These are phyloP conservation scores for Chelidonichthys spinosus DNA, from an alignment of 2,797 vertebrate genomes.

Conservation along the genomic window DNA sequence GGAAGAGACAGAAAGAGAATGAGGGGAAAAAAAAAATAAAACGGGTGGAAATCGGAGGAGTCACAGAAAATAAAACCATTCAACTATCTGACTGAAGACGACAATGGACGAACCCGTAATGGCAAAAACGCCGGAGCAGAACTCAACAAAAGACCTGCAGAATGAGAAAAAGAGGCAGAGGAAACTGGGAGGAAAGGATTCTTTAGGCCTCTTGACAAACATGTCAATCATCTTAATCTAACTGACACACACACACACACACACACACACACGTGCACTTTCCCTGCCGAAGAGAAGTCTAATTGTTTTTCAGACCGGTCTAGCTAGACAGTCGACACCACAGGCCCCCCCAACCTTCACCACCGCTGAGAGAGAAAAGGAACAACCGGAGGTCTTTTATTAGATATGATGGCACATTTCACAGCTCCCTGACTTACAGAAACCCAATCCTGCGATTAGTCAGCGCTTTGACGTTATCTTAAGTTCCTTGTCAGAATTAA, in stretches of 20 bases:
- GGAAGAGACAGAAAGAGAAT: constrained; percentile 66
- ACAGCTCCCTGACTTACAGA: constrained; percentile 85
- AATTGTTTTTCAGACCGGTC: constrained; percentile 76
- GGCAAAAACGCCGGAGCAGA: constrained; percentile 65
- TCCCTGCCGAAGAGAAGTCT: constrained; percentile 64
- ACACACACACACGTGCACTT: constrained; percentile 40
- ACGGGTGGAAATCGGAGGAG: constrained; percentile 67
- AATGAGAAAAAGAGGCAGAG: constrained; percentile 63
- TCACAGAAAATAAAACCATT: constrained; percentile 76
- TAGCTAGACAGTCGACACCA: constrained; percentile 65
- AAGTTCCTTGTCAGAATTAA: constrained; percentile 88
- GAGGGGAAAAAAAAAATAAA: constrained; percentile 57
- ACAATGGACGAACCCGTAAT: constrained; percentile 77
- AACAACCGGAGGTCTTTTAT: constrained; percentile 84
- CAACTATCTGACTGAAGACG: constrained; percentile 52
- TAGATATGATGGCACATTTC: constrained; percentile 86
- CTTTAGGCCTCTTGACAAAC: constrained; percentile 77
- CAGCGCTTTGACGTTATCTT: constrained; percentile 86
- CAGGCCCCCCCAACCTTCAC: constrained; percentile 52
- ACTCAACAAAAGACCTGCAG: constrained; percentile 70
- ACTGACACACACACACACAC: constrained; percentile 39
- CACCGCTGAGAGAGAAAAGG: constrained; percentile 68
- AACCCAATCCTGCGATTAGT: constrained; percentile 88
- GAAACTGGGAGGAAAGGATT: constrained; percentile 69
- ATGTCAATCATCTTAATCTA: constrained; percentile 69